A percentile compares a stretch with the other conserved stretches of the same genome.
These are phyloP conservation scores for Festucalex cinctus DNA, from an alignment of 2,113 vertebrate species.

Conservation along the genomic window DNA sequence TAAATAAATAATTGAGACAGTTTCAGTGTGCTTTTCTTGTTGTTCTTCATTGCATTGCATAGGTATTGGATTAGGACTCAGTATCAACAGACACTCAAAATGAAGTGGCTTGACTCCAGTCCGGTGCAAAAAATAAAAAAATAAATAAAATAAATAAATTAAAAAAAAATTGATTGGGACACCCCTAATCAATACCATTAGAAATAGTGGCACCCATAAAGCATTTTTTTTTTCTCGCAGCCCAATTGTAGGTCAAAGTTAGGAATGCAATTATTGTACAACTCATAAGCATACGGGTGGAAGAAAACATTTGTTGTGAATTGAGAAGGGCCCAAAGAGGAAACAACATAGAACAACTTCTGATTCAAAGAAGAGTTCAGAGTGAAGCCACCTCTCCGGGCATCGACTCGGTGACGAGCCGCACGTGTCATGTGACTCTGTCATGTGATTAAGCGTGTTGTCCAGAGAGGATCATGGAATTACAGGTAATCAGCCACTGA, in stretches of 20 bases:
- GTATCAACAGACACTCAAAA: too few species aligned
- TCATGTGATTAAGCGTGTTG: slow-evolving; percentile 45
- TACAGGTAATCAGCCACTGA: slow-evolving; percentile 54
- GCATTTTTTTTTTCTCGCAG: background rate
- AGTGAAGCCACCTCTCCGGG: background rate
- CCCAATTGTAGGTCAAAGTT: background rate
- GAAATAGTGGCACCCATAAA: background rate
- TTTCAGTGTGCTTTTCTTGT: too few species aligned
- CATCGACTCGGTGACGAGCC: slow-evolving; percentile 22
- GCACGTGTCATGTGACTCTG: slow-evolving; percentile 37
- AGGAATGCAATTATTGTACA: background rate
- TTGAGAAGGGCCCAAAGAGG: background rate
- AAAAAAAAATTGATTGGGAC: too few species aligned
- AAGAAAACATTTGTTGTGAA: background rate
- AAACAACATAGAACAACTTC: background rate
- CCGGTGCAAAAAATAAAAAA: too few species aligned
- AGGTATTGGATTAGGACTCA: too few species aligned
- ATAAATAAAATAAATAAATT: too few species aligned
- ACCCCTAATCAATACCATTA: background rate
- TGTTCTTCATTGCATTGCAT: too few species aligned
- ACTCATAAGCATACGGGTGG: too few species aligned
- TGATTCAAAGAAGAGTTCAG: background rate
- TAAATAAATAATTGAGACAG: too few species aligned
- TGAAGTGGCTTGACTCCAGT: too few species aligned
- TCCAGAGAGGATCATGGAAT: slow-evolving; percentile 60